Evolutionary conservation across 2,113 vertebrate species (phyloP).

Genomic region (Nycticorax nycticorax): DNA sequence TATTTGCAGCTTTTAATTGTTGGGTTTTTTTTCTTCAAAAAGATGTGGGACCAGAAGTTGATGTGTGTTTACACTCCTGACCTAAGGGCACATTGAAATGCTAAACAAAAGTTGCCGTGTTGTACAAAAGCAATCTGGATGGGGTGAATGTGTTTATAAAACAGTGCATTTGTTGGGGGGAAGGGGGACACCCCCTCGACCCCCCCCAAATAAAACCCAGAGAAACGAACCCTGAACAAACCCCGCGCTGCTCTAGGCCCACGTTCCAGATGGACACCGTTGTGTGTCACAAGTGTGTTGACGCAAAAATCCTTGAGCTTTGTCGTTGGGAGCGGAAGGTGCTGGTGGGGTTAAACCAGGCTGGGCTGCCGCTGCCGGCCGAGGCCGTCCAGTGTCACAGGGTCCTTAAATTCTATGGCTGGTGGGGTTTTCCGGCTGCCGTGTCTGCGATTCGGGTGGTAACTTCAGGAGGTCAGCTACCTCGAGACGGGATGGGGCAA

Average conservation of each 20-base stretch:
- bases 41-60: conserved; percentile 29
- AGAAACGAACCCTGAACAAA: background rate
- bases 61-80: conserved; percentile 8
- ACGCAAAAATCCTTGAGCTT: background rate
- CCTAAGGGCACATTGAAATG: conserved; percentile 1
- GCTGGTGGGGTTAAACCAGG: background rate
- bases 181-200: background rate
- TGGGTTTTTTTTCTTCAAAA: background rate
- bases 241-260: background rate
- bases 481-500: background rate
- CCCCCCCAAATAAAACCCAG: background rate
- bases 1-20: conserved; percentile 37
- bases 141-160: conserved; percentile 22
- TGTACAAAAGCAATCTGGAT: background rate
- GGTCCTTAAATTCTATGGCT: background rate
- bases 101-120: background rate
- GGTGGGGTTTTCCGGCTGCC: background rate
- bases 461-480: background rate
- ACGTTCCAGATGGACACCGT: background rate
- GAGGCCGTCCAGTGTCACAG: background rate
- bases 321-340: background rate
- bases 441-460: background rate
- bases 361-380: background rate
- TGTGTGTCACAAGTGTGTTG: background rate
- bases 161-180: background rate